Percentiles rank a stretch among this genome's conserved stretches.
Conservation (phyloP, 64 coral and sea anemone genomes). For the Hydrozoanthus tunicans region DNA sequence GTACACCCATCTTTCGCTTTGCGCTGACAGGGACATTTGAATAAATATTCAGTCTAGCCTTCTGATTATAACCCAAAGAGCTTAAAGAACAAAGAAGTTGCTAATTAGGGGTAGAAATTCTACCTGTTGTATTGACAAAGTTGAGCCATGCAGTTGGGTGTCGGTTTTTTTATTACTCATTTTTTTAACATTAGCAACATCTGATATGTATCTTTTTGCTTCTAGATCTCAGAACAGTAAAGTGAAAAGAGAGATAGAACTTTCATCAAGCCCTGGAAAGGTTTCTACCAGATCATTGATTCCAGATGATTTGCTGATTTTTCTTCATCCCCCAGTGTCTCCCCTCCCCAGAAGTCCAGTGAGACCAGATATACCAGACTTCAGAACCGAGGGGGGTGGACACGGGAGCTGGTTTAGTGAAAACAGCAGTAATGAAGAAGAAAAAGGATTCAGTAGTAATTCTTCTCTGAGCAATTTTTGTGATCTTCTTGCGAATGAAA, state of each 20-base stretch:
- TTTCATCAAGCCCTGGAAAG: not conserved
- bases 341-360: conserved; percentile 32
- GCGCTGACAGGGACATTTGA: no score
- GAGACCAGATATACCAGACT: not conserved
- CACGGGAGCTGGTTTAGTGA: conserved; percentile 13
- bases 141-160: no score
- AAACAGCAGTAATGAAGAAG: conserved; percentile 4
- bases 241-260: not conserved
- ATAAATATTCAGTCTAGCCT: no score
- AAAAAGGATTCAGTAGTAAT: not conserved
- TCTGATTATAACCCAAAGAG: no score
- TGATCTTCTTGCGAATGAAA: conserved; percentile 26
- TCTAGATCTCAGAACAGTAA: conserved; percentile 38
- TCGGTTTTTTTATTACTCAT: not conserved
- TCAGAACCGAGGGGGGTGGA: not conserved
- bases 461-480: conserved; percentile 41
- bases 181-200: no score
- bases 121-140: no score
- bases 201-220: not conserved
- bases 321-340: conserved; percentile 49
- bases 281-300: conserved; percentile 23
- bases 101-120: no score
- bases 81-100: no score
- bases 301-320: conserved; percentile 39
- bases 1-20: no score